Percentiles rank a stretch among this genome's conserved stretches.
Conservation (phyloP, 2,888 invertebrate genomes). For the Conchocele bisecta region DNA sequence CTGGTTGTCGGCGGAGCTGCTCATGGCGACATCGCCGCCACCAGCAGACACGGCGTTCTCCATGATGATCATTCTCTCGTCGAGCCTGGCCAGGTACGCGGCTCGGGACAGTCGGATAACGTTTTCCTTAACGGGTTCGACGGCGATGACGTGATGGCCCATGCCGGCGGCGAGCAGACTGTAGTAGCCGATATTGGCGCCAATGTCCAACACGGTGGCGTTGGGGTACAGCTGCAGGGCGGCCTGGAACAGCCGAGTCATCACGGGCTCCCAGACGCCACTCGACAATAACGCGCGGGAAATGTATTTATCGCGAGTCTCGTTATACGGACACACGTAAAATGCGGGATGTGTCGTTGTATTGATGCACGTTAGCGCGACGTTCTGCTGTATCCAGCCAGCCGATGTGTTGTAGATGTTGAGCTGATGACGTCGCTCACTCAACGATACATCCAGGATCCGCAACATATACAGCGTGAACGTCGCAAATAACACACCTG, state of each 20-base stretch:
- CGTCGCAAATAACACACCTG: too few relatives aligned
- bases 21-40: slow-evolving; percentile 61
- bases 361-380: too few relatives aligned
- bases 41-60: slow-evolving; percentile 68
- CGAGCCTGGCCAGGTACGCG: slow-evolving; percentile 55
- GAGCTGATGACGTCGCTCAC: too few relatives aligned
- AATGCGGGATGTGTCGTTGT: slow-evolving; percentile 63
- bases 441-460: too few relatives aligned
- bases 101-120: slow-evolving; percentile 63
- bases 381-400: too few relatives aligned
- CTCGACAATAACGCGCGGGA: slow-evolving; percentile 66
- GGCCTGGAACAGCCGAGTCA: slow-evolving; percentile 66
- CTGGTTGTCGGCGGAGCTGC: slow-evolving; percentile 66
- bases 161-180: slow-evolving; percentile 74
- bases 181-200: slow-evolving; percentile 80
- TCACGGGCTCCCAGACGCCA: slow-evolving; percentile 77
- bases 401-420: too few relatives aligned
- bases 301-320: slow-evolving; percentile 69
- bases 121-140: slow-evolving; percentile 75
- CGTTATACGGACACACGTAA: slow-evolving; percentile 71
- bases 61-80: slow-evolving; percentile 62
- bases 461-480: too few relatives aligned
- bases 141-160: slow-evolving; percentile 75
- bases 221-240: slow-evolving; percentile 61
- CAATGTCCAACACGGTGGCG: slow-evolving; percentile 75